phyloP scores from a whole-genome alignment of 2,113 vertebrate species.

The Myrmecophaga tridactyla region DNA sequence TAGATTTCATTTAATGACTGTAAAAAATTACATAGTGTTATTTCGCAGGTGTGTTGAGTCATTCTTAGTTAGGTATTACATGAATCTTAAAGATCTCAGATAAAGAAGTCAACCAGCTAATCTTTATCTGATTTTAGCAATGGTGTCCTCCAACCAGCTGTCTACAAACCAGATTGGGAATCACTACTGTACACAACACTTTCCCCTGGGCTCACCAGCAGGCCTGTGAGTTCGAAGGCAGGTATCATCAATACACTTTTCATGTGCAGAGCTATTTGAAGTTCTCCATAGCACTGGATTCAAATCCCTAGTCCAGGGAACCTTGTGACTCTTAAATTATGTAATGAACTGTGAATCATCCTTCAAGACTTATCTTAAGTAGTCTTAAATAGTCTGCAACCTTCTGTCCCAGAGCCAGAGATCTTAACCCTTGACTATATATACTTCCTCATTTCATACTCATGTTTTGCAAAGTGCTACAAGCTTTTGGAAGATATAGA shows the following conservation, averaged over 20 bases:
- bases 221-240: background rate
- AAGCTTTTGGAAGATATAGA: background rate
- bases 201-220: background rate
- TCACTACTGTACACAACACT: background rate
- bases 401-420: background rate
- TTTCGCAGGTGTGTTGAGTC: background rate
- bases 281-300: background rate
- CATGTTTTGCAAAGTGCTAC: background rate
- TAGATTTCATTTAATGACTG: background rate
- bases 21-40: background rate
- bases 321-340: background rate
- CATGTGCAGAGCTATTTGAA: background rate
- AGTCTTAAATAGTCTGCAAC: background rate
- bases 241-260: background rate
- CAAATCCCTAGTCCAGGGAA: background rate
- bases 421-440: background rate
- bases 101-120: background rate
- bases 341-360: background rate
- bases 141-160: background rate
- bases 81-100: background rate
- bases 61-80: background rate
- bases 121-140: background rate
- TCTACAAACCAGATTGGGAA: background rate
- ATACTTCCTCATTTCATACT: background rate
- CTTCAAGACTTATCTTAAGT: background rate